Evolutionary conservation across 1,140 invertebrate genomes (phyloP).

Genomic region (Apis laboriosa): DNA sequence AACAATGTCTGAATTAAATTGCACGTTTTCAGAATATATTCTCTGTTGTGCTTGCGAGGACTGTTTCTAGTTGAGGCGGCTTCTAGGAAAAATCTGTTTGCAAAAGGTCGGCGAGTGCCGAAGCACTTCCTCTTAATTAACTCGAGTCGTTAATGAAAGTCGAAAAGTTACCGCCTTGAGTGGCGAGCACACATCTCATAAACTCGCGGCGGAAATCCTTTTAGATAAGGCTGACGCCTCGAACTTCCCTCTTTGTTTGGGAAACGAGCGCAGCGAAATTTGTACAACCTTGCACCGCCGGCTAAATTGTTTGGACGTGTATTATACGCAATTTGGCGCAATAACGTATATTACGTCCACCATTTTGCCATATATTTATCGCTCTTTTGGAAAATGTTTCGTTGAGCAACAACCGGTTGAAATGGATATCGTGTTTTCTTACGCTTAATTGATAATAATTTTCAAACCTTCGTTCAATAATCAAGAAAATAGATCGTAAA

Average conservation of each 20-base stretch:
- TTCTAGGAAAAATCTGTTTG: conserved; percentile 38
- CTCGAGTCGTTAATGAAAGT: conserved; percentile 48
- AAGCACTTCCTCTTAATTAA: conserved; percentile 50
- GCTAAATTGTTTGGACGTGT: conserved; percentile 10
- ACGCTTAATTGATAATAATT: too few species aligned
- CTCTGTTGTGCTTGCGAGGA: background rate
- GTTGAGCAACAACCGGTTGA: background rate
- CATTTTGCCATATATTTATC: background rate
- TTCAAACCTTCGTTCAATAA: too few species aligned
- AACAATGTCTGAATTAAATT: too few species aligned
- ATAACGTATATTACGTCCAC: background rate
- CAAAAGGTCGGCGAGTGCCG: conserved; percentile 30
- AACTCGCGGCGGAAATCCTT: conserved; percentile 37
- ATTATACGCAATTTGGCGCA: background rate
- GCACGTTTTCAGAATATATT: too few species aligned
- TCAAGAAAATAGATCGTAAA: too few species aligned
- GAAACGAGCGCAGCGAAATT: conserved; percentile 18
- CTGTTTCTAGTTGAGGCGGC: background rate
- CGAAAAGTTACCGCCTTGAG: conserved; percentile 44
- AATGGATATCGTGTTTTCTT: too few species aligned
- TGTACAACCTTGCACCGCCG: background rate
- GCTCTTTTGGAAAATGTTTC: background rate
- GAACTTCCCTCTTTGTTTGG: conserved; percentile 35
- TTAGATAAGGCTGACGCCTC: conserved; percentile 22
- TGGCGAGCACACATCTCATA: conserved; percentile 43